Percentiles rank a stretch among this genome's conserved stretches.
phyloP scores from a whole-genome alignment of 1,140 invertebrate genomes.

The Liolophura sinensis region DNA sequence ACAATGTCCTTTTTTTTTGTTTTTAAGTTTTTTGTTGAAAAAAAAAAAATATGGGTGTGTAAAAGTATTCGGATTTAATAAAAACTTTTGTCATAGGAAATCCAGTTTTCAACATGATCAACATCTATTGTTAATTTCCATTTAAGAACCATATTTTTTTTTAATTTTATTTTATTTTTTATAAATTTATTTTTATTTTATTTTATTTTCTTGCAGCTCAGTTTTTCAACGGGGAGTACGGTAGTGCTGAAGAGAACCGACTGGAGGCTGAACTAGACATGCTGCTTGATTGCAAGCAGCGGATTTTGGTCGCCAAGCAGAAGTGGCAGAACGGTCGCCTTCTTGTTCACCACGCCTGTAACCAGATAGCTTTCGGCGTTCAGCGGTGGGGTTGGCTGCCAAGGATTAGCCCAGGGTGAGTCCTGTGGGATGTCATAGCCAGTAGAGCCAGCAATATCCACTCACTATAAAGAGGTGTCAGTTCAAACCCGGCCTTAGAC shows the following conservation, averaged over 20 bases:
- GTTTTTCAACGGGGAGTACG: conserved; percentile 64
- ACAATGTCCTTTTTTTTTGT: no score
- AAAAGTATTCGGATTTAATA: no score
- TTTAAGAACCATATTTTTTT: background rate
- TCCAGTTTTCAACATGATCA: no score
- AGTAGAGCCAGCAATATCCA: no score
- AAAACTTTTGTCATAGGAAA: no score
- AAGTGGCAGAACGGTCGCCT: conserved; percentile 64
- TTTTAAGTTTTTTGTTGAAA: no score
- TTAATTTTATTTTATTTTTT: background rate
- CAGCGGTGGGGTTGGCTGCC: conserved; percentile 60
- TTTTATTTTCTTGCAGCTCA: conserved; percentile 47
- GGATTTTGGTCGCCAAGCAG: conserved; percentile 63
- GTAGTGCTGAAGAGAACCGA: conserved; percentile 62
- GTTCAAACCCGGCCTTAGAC: no score
- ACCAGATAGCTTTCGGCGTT: conserved; percentile 60
- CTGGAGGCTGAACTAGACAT: conserved; percentile 64
- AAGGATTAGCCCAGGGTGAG: conserved; percentile 54
- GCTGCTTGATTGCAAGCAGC: conserved; percentile 62
- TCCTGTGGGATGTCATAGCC: no score
- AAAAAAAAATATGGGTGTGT: no score
- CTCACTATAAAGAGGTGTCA: no score
- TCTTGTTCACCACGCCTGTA: conserved; percentile 61
- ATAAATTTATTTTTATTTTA: background rate
- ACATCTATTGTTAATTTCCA: background rate